Percentiles rank a stretch among this genome's conserved stretches.
phyloP scores from a whole-genome alignment of 2,888 invertebrate genomes.

The Bedellia somnulentella region DNA sequence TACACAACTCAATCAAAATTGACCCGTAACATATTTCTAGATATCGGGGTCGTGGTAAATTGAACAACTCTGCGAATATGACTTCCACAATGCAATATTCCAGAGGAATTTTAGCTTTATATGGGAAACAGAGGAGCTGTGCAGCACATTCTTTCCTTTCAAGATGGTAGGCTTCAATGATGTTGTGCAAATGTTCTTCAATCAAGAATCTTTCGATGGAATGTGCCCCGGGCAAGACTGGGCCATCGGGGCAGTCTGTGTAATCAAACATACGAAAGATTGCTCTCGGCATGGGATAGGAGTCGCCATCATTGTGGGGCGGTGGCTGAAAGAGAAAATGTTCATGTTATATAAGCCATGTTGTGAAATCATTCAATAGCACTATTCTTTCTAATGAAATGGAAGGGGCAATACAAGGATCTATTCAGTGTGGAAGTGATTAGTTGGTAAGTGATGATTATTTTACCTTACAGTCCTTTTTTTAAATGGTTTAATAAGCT shows the following conservation, averaged over 20 bases:
- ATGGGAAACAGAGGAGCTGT: constrained; percentile 87
- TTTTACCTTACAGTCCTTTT: no score
- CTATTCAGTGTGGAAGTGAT: no score
- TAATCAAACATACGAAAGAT: constrained; percentile 98
- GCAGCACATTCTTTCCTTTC: constrained; percentile 96
- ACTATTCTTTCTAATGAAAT: no score
- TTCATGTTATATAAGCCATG: not conserved
- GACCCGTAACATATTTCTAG: constrained; percentile 94
- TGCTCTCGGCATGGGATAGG: constrained; percentile 93
- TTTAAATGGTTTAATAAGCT: no score
- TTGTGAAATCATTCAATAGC: no score
- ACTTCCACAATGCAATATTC: constrained; percentile 99
- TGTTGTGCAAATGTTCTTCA: constrained; percentile 95
- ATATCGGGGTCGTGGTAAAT: constrained; percentile 86
- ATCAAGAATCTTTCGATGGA: constrained; percentile 97
- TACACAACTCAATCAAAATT: constrained; percentile 94
- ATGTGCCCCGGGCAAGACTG: constrained; percentile 91
- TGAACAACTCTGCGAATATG: constrained; percentile 91
- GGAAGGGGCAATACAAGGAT: no score
- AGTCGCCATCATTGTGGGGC: constrained; percentile 85
- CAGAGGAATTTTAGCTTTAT: constrained; percentile 90
- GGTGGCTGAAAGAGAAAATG: constrained; percentile 67
- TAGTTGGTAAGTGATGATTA: no score
- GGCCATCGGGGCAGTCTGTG: constrained; percentile 95
- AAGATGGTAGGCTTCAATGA: constrained; percentile 82